A percentile compares a stretch with the other conserved stretches of the same genome.
Conservation (phyloP, 2,888 invertebrate species). For the Drosophila maculinotata region DNA sequence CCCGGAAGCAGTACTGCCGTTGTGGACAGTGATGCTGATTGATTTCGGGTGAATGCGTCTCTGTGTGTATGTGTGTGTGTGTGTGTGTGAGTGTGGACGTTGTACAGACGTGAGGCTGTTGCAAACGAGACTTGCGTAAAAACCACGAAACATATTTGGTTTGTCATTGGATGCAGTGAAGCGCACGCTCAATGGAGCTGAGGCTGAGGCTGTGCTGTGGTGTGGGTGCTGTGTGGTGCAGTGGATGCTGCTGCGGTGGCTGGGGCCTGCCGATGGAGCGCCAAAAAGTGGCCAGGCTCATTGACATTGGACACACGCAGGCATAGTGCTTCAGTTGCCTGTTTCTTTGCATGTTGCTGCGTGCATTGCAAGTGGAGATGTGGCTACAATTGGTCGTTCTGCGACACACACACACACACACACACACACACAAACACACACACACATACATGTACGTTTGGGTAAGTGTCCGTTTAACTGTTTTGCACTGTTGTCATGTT, state of each 20-base stretch:
- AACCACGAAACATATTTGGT: slow-evolving; percentile 83
- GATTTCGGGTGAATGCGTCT: slow-evolving; percentile 66
- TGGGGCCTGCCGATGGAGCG: slow-evolving; percentile 56
- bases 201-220: not conserved
- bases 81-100: slow-evolving; percentile 18
- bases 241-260: slow-evolving; percentile 31
- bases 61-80: slow-evolving; percentile 8
- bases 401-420: slow-evolving; percentile 32
- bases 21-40: slow-evolving; percentile 60
- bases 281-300: slow-evolving; percentile 77
- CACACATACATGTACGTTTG: slow-evolving; percentile 6
- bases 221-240: not conserved
- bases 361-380: slow-evolving; percentile 56
- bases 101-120: slow-evolving; percentile 29
- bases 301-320: slow-evolving; percentile 68
- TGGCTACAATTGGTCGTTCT: slow-evolving; percentile 72
- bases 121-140: slow-evolving; percentile 68
- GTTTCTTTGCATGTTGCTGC: slow-evolving; percentile 63
- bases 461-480: slow-evolving; percentile 62
- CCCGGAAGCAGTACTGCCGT: slow-evolving; percentile 26
- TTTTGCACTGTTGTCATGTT: slow-evolving; percentile 70
- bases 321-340: slow-evolving; percentile 33
- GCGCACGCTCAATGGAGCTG: slow-evolving; percentile 51
- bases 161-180: slow-evolving; percentile 78
- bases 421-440: slow-evolving; percentile 20